phyloP scores from a whole-genome alignment of 2,797 vertebrate genomes.

The Neoniphon sammara region DNA sequence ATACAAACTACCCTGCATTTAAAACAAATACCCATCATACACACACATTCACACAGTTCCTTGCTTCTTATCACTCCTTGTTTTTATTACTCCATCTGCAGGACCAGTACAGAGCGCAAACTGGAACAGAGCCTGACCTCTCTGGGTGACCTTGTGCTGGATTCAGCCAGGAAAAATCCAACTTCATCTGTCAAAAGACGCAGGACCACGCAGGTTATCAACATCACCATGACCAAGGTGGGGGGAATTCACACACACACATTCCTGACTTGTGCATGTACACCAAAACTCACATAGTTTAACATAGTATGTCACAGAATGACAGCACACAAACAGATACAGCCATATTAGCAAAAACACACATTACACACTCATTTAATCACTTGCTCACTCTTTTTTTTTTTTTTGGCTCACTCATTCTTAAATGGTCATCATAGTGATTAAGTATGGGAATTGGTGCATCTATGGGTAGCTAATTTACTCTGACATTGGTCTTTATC shows the following conservation, averaged over 20 bases:
- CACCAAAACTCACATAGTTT: neutral
- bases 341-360: too few relatives aligned
- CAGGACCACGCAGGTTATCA: conserved; percentile 91
- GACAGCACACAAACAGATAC: too few relatives aligned
- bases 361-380: too few relatives aligned
- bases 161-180: conserved; percentile 81
- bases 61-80: neutral
- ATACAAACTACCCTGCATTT: too few relatives aligned
- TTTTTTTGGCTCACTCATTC: too few relatives aligned
- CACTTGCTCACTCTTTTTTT: too few relatives aligned
- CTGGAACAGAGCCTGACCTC: conserved; percentile 80
- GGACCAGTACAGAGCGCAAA: conserved; percentile 58
- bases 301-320: too few relatives aligned
- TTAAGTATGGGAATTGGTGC: too few relatives aligned
- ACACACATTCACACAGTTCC: neutral
- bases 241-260: conserved; percentile 43
- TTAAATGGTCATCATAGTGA: too few relatives aligned
- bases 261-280: conserved; percentile 14
- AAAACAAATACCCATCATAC: too few relatives aligned
- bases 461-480: too few relatives aligned
- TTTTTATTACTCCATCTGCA: conserved; percentile 20
- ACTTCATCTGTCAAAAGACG: conserved; percentile 83
- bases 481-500: too few relatives aligned
- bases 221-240: conserved; percentile 95
- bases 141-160: conserved; percentile 72